Percentiles rank a stretch among this genome's conserved stretches.
Evolutionary conservation across 2,113 vertebrate genomes (phyloP).

Genomic region (Theristicus caerulescens): DNA sequence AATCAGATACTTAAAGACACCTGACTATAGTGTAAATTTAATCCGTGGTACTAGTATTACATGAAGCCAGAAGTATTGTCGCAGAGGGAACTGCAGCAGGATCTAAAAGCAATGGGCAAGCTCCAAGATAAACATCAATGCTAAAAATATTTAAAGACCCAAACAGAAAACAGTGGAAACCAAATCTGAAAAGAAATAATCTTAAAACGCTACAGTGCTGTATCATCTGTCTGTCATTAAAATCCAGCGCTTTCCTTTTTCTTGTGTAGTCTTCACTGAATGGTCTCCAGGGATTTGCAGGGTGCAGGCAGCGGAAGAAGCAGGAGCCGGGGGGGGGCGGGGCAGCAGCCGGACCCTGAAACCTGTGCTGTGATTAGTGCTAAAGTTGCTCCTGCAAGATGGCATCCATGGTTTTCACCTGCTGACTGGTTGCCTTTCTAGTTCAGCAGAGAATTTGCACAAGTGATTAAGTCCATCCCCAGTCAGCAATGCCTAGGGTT

Average conservation of each 20-base stretch:
- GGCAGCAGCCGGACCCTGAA: background rate
- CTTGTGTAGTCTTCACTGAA: background rate
- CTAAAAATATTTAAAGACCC: background rate
- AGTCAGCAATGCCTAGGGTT: background rate
- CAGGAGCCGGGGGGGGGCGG: background rate
- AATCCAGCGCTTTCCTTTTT: background rate
- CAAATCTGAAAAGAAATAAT: background rate
- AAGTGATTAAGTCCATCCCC: background rate
- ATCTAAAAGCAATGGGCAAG: background rate
- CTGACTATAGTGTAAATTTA: background rate
- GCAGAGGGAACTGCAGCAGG: background rate
- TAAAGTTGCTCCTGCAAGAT: too few species aligned
- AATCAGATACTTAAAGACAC: background rate
- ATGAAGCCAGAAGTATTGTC: background rate
- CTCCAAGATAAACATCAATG: background rate
- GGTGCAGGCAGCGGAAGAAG: background rate
- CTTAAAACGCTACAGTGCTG: background rate
- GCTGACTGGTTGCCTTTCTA: background rate
- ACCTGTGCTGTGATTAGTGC: too few species aligned
- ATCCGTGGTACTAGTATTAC: background rate
- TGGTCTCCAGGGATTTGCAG: rapidly evolving
- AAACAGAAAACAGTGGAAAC: background rate
- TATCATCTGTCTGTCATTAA: background rate
- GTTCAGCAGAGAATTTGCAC: background rate
- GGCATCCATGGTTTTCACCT: rapidly evolving